Evolutionary conservation across 2,888 invertebrate species (phyloP), one percentile per base, ranked within the genome.

Genomic region (Dendrolimus houi): DNA sequence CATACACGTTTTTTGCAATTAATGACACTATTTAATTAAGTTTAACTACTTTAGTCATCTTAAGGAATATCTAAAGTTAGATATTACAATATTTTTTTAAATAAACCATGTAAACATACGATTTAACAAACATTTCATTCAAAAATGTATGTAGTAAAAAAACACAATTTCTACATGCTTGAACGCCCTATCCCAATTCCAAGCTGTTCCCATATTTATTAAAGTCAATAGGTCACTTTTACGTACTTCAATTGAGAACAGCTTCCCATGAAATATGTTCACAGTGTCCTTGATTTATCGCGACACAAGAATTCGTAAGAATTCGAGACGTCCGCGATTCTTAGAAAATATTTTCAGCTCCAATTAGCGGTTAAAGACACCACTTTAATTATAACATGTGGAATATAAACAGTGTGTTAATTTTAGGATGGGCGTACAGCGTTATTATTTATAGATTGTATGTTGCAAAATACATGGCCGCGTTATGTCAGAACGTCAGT

Each of bases 341-440:
- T 62, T 55, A 65, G 68, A 69, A 69, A 59, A 60, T 61, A 73
- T 73, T 66, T 71, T 62, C 74, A 83, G 82, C 71, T 79, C 87
- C 75, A 79, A 87, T 87, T 89, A 85, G 76, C 87, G 87, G 86
- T 86, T 87, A 83, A 87, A 83, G 87, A 86, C 87, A 81, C 82
- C 63, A 77, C 71, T 85, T 82, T 85, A 83, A 87, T 86, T 85
- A 82, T 74, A 75, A 69, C 72, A 67, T 69, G 64, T 68, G 74
- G 80, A 82, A 83, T 82, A 85, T 80, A 82, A 81, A 80, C 79
- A 74, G 70, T 71, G 77, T 71, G 75, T 83, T 83, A 84, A 87
- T 87, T 83, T 75, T 55, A 56, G 79, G 77, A 76, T 71, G 73
- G 67, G 71, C 77, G 77, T 79, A 83, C 82, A 80, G 80, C 70